A percentile compares a stretch with the other conserved stretches of the same genome.
Evolutionary conservation across 1,140 invertebrate species (phyloP).

Genomic region (Pogonomyrmex californicus): DNA sequence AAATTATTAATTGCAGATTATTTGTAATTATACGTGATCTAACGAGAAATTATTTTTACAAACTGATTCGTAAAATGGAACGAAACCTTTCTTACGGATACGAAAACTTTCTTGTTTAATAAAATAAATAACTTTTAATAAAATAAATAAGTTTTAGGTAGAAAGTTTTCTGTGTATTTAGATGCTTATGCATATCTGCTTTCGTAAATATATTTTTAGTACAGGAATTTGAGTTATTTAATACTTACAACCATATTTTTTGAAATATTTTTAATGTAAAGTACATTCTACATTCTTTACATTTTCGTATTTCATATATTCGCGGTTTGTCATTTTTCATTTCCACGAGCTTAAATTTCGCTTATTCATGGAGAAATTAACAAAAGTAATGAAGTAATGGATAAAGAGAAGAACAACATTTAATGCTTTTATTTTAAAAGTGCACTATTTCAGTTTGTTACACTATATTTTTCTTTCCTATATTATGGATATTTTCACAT

Average conservation of each 20-base stretch:
- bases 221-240: neutral
- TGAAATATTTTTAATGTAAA: neutral
- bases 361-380: neutral
- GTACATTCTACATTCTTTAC: neutral
- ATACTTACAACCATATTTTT: neutral
- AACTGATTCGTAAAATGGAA: neutral
- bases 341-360: neutral
- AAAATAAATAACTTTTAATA: neutral
- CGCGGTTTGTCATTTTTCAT: neutral
- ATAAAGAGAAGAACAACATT: neutral
- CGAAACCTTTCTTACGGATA: too few species aligned
- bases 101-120: neutral
- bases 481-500: neutral
- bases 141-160: neutral
- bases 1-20: conserved; percentile 3
- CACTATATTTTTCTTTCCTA: conserved; percentile 19
- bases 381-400: conserved; percentile 24
- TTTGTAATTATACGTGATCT: neutral
- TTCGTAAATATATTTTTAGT: neutral
- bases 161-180: neutral
- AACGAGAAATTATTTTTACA: neutral
- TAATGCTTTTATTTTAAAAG: conserved; percentile 19
- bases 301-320: neutral
- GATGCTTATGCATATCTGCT: neutral
- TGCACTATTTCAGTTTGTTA: conserved; percentile 1